Evolutionary conservation across 1,140 invertebrate genomes (phyloP).

Genomic region (Formica selysi): DNA sequence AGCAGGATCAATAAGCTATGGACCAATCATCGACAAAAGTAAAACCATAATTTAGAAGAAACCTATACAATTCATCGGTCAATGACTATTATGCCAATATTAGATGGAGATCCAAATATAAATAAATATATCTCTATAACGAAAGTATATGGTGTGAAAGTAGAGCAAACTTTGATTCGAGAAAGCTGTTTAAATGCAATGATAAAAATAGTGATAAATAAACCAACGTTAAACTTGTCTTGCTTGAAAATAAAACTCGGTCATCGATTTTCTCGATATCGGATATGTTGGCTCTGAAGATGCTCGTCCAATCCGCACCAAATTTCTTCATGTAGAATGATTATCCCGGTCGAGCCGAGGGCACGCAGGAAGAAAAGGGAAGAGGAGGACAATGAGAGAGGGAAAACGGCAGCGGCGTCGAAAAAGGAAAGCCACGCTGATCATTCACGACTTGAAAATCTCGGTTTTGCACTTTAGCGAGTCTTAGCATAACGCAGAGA

Average conservation of each 20-base stretch:
- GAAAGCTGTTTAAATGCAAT: background rate
- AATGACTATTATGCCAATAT: background rate
- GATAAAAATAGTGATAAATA: background rate
- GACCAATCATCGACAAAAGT: background rate
- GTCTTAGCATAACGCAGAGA: constrained; percentile 45
- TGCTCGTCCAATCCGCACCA: constrained; percentile 5
- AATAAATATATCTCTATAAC: background rate
- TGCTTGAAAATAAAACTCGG: background rate
- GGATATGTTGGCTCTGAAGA: constrained; percentile 22
- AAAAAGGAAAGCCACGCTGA: constrained; percentile 76
- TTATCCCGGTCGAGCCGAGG: constrained; percentile 19
- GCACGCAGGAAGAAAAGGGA: constrained; percentile 52
- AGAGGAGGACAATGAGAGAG: constrained; percentile 52
- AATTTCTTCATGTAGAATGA: constrained; percentile 53
- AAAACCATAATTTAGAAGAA: background rate
- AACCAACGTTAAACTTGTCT: background rate
- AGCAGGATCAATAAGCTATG: background rate
- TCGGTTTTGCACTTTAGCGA: constrained; percentile 72
- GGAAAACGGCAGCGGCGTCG: constrained; percentile 57
- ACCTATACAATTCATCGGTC: background rate
- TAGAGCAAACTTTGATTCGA: background rate
- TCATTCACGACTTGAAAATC: constrained; percentile 74
- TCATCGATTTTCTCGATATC: background rate
- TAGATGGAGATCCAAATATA: background rate
- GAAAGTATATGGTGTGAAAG: background rate